Percentiles rank a stretch among this genome's conserved stretches.
Evolutionary conservation across 2,888 invertebrate species (phyloP).

Genomic region (Frankliniella intonsa): DNA sequence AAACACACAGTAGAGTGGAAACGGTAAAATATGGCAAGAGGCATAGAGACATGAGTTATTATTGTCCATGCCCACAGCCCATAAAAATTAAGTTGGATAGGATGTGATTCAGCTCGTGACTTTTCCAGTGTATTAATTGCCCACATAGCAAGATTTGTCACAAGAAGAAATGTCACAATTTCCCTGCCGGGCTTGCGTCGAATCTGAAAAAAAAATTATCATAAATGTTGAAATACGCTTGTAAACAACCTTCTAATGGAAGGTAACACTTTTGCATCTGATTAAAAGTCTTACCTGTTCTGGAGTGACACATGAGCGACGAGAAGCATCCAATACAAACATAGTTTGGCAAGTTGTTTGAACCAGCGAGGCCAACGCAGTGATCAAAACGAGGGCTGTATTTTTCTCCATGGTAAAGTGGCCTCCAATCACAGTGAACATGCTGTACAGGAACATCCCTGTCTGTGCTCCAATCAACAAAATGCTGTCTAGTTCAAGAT

Average conservation of each 20-base stretch:
- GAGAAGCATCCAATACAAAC: slow-evolving; percentile 85
- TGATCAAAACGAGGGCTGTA: slow-evolving; percentile 74
- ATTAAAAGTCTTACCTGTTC: slow-evolving; percentile 48
- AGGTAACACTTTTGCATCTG: too few species aligned
- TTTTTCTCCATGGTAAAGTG: slow-evolving; percentile 79
- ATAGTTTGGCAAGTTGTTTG: slow-evolving; percentile 88
- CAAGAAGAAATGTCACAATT: slow-evolving; percentile 85
- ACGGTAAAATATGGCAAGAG: slow-evolving; percentile 84
- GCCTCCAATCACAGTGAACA: slow-evolving; percentile 89
- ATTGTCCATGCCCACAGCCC: slow-evolving; percentile 95
- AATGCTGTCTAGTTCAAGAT: slow-evolving; percentile 83
- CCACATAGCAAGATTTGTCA: slow-evolving; percentile 91
- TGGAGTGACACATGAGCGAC: slow-evolving; percentile 51
- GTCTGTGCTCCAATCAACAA: slow-evolving; percentile 88
- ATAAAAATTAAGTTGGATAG: slow-evolving; percentile 86
- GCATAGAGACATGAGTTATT: slow-evolving; percentile 91
- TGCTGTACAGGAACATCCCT: slow-evolving; percentile 89
- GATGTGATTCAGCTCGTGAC: slow-evolving; percentile 84
- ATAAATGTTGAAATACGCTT: too few species aligned
- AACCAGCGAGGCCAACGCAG: slow-evolving; percentile 76
- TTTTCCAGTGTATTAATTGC: slow-evolving; percentile 90
- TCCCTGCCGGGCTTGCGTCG: slow-evolving; percentile 86
- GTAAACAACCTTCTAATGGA: too few species aligned
- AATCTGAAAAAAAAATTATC: slow-evolving; percentile 65
- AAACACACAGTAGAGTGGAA: slow-evolving; percentile 94